A percentile compares a stretch with the other conserved stretches of the same genome.
These are phyloP conservation scores for Melanargia galathea DNA, from an alignment of 2,888 invertebrate species.

Conservation along the genomic window DNA sequence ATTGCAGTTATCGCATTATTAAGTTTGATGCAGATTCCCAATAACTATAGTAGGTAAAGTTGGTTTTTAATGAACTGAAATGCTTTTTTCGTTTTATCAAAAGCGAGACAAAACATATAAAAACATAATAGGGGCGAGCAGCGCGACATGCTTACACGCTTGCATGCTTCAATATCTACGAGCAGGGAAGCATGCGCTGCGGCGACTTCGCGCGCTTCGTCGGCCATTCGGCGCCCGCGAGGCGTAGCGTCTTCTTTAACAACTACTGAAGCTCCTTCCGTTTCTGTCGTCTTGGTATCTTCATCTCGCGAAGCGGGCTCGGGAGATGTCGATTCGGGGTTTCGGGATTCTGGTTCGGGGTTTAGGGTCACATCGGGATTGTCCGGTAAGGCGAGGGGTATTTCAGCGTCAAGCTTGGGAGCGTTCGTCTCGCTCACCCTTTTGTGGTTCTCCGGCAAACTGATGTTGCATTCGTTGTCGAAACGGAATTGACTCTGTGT, in stretches of 20 bases:
- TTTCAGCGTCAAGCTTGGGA: slow-evolving; percentile 70
- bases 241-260: slow-evolving; percentile 75
- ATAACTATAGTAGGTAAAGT: background rate
- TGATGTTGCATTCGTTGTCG: slow-evolving; percentile 99
- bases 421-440: slow-evolving; percentile 90
- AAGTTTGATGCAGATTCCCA: background rate
- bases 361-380: slow-evolving; percentile 35
- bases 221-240: slow-evolving; percentile 71
- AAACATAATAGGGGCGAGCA: slow-evolving; percentile 62
- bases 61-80: slow-evolving; percentile 29
- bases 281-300: slow-evolving; percentile 58
- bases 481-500: slow-evolving; percentile 99
- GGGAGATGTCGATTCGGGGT: slow-evolving; percentile 52
- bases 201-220: slow-evolving; percentile 77
- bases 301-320: slow-evolving; percentile 60
- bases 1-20: background rate
- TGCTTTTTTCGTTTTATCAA: slow-evolving; percentile 47
- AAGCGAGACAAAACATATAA: slow-evolving; percentile 54
- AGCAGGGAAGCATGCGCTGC: slow-evolving; percentile 79
- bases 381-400: slow-evolving; percentile 39
- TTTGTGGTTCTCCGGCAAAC: slow-evolving; percentile 98
- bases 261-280: slow-evolving; percentile 73
- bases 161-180: slow-evolving; percentile 85
- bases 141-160: slow-evolving; percentile 86
- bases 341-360: slow-evolving; percentile 50